Base-by-base conservation (phyloP, 2,888 invertebrate species). In the Argyresthia goedartella region DNA sequence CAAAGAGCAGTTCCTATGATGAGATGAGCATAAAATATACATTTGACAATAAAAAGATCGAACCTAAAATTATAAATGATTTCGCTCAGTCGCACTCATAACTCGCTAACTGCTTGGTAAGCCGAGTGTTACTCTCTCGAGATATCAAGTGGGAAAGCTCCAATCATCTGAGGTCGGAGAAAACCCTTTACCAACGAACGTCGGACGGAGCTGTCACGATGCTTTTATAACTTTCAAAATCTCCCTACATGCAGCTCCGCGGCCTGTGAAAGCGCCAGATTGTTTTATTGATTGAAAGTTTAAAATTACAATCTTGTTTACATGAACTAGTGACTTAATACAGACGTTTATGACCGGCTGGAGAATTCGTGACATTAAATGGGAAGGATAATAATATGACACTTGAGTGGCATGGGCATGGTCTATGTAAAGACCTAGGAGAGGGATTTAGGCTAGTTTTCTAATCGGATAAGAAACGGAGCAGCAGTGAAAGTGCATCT, bases 401-500 rank as follows among this genome's bases (percentile, higher is more conserved):
- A 7, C 33, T 33, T 11, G 41, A 36, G 8, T 25, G 6, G 42
- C 25, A 25, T 33, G 9, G 4, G 33, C 1, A n/a, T 9, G 10
- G n/a, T n/a, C n/a, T n/a, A n/a, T n/a, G n/a, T n/a, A 47, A 7
- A 10, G 33, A 34, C 25, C 1, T 43, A 14, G 6, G 44, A 13
- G 43, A 10, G 13, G 14, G 47, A 33, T 11, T 33, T 35, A 11
- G 33, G 35, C 33, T 50, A 42, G 35, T 44, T 44, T 44, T 50
- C 50, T 43, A 34, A 50, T 44, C 44, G 16, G 44, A 50, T 43
- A 35, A 50, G 69, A 70, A 69, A 66, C 48, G 35, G 48, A 49
- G 65, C 65, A 75, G 65, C 69, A 78, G 84, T 81, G 84, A 84
- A 85, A 82, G 82, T 81, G 79, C 79, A 81, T 73, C 71, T 68